phyloP scores from a whole-genome alignment of 1,140 invertebrate species.

The Hormaphis cornu region DNA sequence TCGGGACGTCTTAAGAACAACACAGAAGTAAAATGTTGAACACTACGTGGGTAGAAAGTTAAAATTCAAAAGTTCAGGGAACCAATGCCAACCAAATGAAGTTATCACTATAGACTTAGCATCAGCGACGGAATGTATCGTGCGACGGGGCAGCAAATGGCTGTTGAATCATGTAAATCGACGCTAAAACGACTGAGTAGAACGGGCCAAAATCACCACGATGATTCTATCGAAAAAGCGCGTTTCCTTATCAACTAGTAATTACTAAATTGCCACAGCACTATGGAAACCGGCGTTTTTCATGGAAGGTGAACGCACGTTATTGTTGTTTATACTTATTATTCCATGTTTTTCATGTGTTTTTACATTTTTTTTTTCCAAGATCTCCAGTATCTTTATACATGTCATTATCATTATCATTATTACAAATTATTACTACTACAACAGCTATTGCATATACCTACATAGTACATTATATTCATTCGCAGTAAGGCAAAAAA shows the following conservation, averaged over 20 bases:
- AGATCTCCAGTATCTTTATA: conserved; percentile 17
- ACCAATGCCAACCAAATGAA: too few species aligned
- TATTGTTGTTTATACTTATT: not conserved
- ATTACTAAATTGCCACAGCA: too few species aligned
- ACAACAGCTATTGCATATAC: too few species aligned
- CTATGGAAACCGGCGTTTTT: conserved; percentile 5
- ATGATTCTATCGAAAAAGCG: conserved; percentile 13
- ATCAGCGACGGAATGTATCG: too few species aligned
- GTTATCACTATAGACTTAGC: too few species aligned
- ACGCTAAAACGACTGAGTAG: too few species aligned
- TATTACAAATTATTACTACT: not conserved
- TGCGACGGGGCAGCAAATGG: too few species aligned
- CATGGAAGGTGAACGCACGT: not conserved
- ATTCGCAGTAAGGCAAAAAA: not conserved
- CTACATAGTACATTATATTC: too few species aligned
- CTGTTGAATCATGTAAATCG: too few species aligned
- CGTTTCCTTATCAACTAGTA: conserved; percentile 6
- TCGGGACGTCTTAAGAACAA: not conserved
- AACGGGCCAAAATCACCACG: too few species aligned
- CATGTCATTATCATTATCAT: conserved; percentile 17
- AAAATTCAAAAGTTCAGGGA: too few species aligned
- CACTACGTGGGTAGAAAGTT: too few species aligned
- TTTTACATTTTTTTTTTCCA: not conserved
- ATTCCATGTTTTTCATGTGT: not conserved
- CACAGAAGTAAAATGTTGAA: not conserved